phyloP scores from a whole-genome alignment of 2,888 invertebrate genomes.

The Pimpla rufipes region DNA sequence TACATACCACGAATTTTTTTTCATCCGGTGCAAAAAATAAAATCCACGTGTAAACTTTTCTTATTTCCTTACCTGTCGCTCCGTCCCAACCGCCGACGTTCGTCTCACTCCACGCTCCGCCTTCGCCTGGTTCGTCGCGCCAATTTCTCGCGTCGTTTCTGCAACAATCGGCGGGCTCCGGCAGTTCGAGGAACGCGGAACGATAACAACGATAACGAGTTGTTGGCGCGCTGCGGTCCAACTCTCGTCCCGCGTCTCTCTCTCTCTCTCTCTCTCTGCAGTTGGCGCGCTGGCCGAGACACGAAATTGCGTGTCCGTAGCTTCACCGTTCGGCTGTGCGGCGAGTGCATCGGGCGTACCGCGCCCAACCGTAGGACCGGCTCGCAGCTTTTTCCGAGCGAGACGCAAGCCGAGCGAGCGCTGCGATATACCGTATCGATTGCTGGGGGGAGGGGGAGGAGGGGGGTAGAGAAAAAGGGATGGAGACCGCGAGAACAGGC shows the following conservation, averaged over 20 bases:
- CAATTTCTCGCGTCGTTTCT: not conserved
- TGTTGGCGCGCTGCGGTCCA: not conserved
- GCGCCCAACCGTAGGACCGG: slow-evolving; percentile 70
- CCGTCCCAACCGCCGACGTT: no score
- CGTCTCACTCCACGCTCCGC: not conserved
- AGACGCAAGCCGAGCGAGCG: slow-evolving; percentile 64
- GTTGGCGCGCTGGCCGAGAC: slow-evolving; percentile 1
- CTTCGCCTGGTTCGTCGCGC: not conserved
- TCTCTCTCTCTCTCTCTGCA: slow-evolving; percentile 34
- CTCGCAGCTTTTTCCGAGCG: slow-evolving; percentile 44
- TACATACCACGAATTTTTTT: no score
- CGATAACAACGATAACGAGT: slow-evolving; percentile 11
- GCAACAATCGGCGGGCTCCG: not conserved
- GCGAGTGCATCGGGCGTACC: slow-evolving; percentile 81
- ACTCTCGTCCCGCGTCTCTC: slow-evolving; percentile 49
- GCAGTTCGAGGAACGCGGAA: not conserved
- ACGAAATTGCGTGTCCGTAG: slow-evolving; percentile 3
- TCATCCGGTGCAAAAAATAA: no score
- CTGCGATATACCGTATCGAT: slow-evolving; percentile 85
- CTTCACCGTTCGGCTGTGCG: slow-evolving; percentile 76
- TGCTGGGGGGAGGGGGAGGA: no score
- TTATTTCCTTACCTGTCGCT: no score
- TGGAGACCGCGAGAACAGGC: slow-evolving; percentile 55
- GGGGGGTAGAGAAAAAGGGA: slow-evolving; percentile 5
- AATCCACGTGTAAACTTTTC: no score